These are phyloP conservation scores for Malthinus seriepunctatus DNA, from an alignment of 2,888 invertebrate species.

Conservation along the genomic window DNA sequence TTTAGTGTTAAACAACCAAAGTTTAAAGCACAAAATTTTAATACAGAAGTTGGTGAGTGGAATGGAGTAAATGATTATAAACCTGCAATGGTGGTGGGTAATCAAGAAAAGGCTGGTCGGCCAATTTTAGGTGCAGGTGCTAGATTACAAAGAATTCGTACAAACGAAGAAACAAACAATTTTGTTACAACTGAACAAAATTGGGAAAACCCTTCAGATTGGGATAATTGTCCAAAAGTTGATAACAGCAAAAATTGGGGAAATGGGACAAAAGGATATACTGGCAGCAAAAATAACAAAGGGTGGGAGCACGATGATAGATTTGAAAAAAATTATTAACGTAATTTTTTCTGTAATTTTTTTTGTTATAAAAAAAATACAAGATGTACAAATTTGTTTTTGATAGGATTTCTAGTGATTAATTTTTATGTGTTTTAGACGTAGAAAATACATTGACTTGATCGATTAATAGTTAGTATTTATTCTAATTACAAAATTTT, in stretches of 20 bases:
- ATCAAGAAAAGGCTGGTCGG: constrained; percentile 41
- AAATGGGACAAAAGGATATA: constrained; percentile 27
- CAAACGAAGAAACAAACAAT: constrained; percentile 31
- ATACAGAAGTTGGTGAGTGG: constrained; percentile 12
- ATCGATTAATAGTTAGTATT: too few species aligned
- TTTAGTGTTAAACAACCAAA: not conserved
- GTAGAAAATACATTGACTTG: too few species aligned
- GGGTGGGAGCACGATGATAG: constrained; percentile 53
- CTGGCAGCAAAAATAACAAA: constrained; percentile 36
- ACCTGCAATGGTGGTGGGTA: constrained; percentile 5
- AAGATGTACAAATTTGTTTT: too few species aligned
- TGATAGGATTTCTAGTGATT: too few species aligned
- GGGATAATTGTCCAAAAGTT: constrained; percentile 34
- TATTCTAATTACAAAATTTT: too few species aligned
- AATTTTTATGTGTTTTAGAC: too few species aligned
- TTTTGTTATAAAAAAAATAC: too few species aligned
- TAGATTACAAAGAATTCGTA: constrained; percentile 40
- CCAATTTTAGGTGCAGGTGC: constrained; percentile 51
- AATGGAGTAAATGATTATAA: constrained; percentile 9
- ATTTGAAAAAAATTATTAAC: constrained; percentile 51
- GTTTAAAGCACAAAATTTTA: constrained; percentile 13
- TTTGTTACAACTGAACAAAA: constrained; percentile 34
- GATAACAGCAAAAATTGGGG: constrained; percentile 32
- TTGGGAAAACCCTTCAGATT: constrained; percentile 33
- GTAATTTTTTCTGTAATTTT: constrained; percentile 9